A percentile compares a stretch with the other conserved stretches of the same genome.
Conservation (phyloP, 2,888 invertebrate species). For the Synanthedon myopaeformis region DNA sequence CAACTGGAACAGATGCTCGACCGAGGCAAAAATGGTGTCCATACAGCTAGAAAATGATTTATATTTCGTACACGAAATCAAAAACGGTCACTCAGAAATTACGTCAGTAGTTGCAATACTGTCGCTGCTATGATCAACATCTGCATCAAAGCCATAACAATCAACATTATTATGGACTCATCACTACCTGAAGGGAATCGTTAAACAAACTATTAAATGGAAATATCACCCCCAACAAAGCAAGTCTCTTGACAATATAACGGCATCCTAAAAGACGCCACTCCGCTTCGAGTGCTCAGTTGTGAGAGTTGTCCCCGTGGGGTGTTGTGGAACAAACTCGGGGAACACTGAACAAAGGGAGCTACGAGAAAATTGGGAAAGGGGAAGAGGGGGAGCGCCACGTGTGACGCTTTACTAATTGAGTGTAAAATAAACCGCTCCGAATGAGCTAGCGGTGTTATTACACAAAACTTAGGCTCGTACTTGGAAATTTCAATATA, state of each 20-base stretch:
- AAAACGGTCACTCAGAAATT: too few species aligned
- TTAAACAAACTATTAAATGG: not conserved
- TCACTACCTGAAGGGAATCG: not conserved
- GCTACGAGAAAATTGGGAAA: not conserved
- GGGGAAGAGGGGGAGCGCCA: slow-evolving; percentile 3
- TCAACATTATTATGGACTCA: too few species aligned
- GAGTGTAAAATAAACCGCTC: slow-evolving; percentile 47
- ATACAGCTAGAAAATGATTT: too few species aligned
- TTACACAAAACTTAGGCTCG: slow-evolving; percentile 26
- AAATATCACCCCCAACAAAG: slow-evolving; percentile 2
- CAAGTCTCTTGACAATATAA: slow-evolving; percentile 5
- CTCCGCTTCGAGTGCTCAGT: slow-evolving; percentile 1
- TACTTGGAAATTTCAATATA: slow-evolving; percentile 7
- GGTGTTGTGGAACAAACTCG: slow-evolving; percentile 12
- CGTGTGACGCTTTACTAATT: slow-evolving; percentile 26
- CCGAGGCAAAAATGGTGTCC: too few species aligned
- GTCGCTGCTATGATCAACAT: too few species aligned
- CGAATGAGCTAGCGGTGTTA: slow-evolving; percentile 31
- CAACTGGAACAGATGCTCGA: too few species aligned
- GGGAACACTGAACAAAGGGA: not conserved
- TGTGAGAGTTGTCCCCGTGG: slow-evolving; percentile 8
- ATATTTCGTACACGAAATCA: too few species aligned
- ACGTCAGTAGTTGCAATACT: too few species aligned
- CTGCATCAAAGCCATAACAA: too few species aligned
- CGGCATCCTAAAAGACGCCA: slow-evolving; percentile 3